Base-by-base conservation (phyloP, 2,797 vertebrate genomes). In the Scolopax bukidnonensis region DNA sequence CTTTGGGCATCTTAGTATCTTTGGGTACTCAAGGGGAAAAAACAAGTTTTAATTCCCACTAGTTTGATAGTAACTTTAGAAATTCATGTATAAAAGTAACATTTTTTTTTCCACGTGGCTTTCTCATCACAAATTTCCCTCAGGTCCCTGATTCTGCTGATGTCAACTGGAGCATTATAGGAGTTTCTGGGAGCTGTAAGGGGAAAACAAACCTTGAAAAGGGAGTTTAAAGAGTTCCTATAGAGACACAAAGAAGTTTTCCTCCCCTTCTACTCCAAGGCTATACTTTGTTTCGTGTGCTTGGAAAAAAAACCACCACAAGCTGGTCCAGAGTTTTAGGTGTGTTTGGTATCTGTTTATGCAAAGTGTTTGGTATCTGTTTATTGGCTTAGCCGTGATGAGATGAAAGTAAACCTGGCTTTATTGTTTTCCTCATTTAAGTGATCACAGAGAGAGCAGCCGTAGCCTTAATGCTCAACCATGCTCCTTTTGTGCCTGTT, bases 321-420 rank as follows among this genome's bases (percentile, higher is more conserved):
- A 60, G 3, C 11, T 53, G 12, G 41, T 82, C 80, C 79, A 91
- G 59, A 54, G 63, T 36, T 91, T 91, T 76, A 83, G 57, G 57
- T 65, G 60, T 8, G 7, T 78, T 94, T 80, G 50, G 48, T 85
- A 81, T 81, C 84, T 87, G 24, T 41, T 94, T 84, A 83, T 0
- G 0, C 73, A 89, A 89, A 94, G 85, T 47, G 7, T 78, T 94
- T 80, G 50, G 48, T 85, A 81, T 81, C 84, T 87, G 24, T 41
- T 94, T 84, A 83, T 0, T 47, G 71, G 76, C n/a, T 96, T 94
- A 94, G 70, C 13, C 69, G 68, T 69, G 82, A 79, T 7, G 47
- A 73, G 56, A 89, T 75, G 70, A 90, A 92, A 94, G 77, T 11
- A 94, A 92, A 94, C 59, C 57, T 91, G 78, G 30, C 65, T 87